Percentiles rank a stretch among this genome's conserved stretches.
phyloP scores from a whole-genome alignment of 2,888 invertebrate species.

The Drosophila suboccidentalis region DNA sequence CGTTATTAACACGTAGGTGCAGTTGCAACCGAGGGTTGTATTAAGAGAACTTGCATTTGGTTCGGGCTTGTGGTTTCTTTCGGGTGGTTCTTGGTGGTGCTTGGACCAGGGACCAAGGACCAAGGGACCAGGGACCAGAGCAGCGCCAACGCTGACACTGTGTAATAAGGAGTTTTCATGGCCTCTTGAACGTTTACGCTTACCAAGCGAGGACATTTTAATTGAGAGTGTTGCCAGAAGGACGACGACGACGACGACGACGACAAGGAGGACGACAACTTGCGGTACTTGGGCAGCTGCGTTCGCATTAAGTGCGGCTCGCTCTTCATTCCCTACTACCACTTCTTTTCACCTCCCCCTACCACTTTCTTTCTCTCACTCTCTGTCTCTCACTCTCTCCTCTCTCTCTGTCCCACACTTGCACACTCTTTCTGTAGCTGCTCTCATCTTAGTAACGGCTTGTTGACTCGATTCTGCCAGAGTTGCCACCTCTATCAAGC shows the following conservation, averaged over 20 bases:
- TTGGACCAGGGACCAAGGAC: conserved; percentile 19
- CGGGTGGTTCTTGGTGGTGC: conserved; percentile 42
- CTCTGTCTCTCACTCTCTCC: conserved; percentile 6
- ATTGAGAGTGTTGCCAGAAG: conserved; percentile 81
- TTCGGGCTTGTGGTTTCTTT: conserved; percentile 25
- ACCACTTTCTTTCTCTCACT: background rate
- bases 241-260: conserved; percentile 31
- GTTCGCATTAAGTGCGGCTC: conserved; percentile 74
- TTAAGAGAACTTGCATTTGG: conserved; percentile 35
- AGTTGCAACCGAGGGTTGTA: conserved; percentile 42
- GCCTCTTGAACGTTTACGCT: conserved; percentile 81
- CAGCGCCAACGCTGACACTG: conserved; percentile 63
- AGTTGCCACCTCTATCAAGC: conserved; percentile 25
- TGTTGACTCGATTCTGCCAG: conserved; percentile 59
- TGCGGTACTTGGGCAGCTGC: conserved; percentile 81
- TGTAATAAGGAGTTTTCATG: conserved; percentile 82
- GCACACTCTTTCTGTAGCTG: conserved; percentile 23
- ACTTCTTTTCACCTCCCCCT: background rate
- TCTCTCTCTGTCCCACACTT: conserved; percentile 11
- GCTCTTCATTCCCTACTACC: conserved; percentile 26
- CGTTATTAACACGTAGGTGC: conserved; percentile 80
- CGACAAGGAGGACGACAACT: conserved; percentile 52
- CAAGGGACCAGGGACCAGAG: background rate
- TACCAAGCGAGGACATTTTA: conserved; percentile 82
- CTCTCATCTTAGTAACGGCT: conserved; percentile 67